Evolutionary conservation across 1,140 invertebrate genomes (phyloP), one percentile per base, ranked within the genome.

Genomic region (Drosophila parvula): DNA sequence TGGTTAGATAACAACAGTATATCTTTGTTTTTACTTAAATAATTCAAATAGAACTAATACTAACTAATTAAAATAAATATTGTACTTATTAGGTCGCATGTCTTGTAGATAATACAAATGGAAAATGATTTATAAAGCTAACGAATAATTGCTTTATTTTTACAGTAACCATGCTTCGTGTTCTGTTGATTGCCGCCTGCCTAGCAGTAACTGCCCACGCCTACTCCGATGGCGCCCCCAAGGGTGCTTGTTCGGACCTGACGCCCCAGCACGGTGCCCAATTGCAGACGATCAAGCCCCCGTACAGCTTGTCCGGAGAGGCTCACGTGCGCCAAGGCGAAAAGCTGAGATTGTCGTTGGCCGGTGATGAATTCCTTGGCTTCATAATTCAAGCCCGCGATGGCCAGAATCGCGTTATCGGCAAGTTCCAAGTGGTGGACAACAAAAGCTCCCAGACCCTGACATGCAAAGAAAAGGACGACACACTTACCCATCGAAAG

Each of bases 401-500:
- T 57, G 76, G 84, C 7, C 83, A 90, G 48, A 81, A 91, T 32
- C 85, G 86, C 47, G 76, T 86, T 0, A 74, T 91, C 9, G 90
- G 90, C 18, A 32, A 74, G n/a, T 91, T 91, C 56, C 53, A 81
- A 12, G 74, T 86, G 9, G 69, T 90, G 8, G 88, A 91, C 9
- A 10, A 28, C 5, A 30, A 34, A n/a, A 69, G 78, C 40, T 91
- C 90, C 4, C 90, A 91, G 59, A 84, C 82, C 0, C 18, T 91
- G 18, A 80, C 74, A 18, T 91, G 90, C 68, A 76, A 74, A 4
- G 73, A 59, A 48, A 51, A 70, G 10, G 53, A 79, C 58, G 92
- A 92, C 43, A 79, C 92, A 1, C 70, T 92, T n/a, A 93, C 92
- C 27, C 93, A 93, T 48, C 65, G 81, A 10, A 92, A 90, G 36